Evolutionary conservation across 2,797 vertebrate genomes (phyloP).

Genomic region (Clarias platycephalus): DNA sequence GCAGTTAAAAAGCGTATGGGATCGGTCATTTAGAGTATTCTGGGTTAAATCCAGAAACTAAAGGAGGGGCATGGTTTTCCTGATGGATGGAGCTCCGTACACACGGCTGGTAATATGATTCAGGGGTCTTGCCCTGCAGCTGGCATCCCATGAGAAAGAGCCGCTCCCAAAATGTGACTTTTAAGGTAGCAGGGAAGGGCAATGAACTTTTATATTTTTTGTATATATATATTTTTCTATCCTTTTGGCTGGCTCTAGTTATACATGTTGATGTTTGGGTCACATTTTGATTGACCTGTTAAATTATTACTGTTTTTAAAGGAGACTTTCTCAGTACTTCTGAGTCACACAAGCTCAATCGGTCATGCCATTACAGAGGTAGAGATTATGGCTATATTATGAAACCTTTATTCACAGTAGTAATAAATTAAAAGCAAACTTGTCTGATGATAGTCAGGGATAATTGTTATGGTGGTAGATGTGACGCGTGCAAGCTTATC

Average conservation of each 20-base stretch:
- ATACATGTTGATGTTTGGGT: no score
- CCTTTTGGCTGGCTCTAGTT: neutral
- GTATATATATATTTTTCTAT: neutral
- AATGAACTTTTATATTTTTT: neutral
- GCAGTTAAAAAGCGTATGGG: conserved; percentile 18
- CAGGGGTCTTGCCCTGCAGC: conserved; percentile 34
- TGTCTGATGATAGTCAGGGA: neutral
- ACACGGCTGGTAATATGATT: conserved; percentile 38
- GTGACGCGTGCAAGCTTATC: neutral
- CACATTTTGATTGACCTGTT: neutral
- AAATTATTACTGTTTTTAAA: neutral
- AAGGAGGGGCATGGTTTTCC: conserved; percentile 26
- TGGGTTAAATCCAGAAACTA: conserved; percentile 22
- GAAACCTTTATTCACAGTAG: neutral
- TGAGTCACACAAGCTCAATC: neutral
- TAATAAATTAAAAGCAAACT: neutral
- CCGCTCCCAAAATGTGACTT: conserved; percentile 32
- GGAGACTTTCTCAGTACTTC: neutral
- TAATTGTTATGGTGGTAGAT: neutral
- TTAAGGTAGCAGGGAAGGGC: conserved; percentile 25
- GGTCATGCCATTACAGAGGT: neutral
- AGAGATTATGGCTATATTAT: neutral
- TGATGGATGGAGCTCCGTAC: conserved; percentile 11
- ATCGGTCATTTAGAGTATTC: conserved; percentile 3
- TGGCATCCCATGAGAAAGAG: conserved; percentile 42